Evolutionary conservation across 2,797 vertebrate genomes (phyloP).

Genomic region (Helarctos malayanus): DNA sequence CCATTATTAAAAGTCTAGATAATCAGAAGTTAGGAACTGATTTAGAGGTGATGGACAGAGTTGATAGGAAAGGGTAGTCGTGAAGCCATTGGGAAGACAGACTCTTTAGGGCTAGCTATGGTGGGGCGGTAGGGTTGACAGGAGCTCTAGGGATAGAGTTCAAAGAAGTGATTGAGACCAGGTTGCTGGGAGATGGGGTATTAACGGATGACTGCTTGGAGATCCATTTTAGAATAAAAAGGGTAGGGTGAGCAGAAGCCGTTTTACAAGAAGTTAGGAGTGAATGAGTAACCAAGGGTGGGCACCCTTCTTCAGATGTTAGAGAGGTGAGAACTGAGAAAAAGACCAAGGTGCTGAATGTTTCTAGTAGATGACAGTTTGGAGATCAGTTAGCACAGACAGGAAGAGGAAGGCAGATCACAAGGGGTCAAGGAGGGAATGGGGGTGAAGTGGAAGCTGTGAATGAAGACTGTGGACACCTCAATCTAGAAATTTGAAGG

Average conservation of each 20-base stretch:
- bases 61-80: background rate
- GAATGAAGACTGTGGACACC: background rate
- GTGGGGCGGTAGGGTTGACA: too few relatives aligned
- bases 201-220: background rate
- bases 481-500: background rate
- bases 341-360: background rate
- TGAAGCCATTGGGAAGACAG: background rate
- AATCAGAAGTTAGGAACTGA: conserved; percentile 5
- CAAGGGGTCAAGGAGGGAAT: background rate
- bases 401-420: background rate
- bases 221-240: background rate
- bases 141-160: background rate
- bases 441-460: background rate
- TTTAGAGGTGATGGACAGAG: background rate
- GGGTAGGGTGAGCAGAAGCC: background rate
- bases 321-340: background rate
- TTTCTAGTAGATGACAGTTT: background rate
- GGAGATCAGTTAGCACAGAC: conserved; percentile 2
- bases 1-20: background rate
- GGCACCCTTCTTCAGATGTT: conserved; percentile 5
- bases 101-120: background rate
- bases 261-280: background rate
- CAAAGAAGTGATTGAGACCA: background rate
- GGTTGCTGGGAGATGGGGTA: background rate
- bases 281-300: background rate